Percentiles rank a stretch among this genome's conserved stretches.
These are phyloP conservation scores for Stylophora pistillata DNA, from an alignment of 64 coral and sea anemone genomes.

Conservation along the genomic window DNA sequence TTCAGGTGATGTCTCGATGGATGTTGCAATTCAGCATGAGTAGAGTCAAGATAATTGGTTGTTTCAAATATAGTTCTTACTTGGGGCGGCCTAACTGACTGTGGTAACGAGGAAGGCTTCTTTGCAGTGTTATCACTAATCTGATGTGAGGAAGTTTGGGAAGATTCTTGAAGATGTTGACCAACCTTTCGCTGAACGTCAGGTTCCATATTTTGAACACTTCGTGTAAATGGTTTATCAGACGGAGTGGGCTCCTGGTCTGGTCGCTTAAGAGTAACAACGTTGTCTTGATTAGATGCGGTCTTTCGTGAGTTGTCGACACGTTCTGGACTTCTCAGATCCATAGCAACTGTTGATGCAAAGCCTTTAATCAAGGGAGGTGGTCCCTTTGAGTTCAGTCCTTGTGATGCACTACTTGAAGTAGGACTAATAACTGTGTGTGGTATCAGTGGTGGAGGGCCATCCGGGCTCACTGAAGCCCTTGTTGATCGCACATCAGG, in stretches of 20 bases:
- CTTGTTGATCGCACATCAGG: slow-evolving; percentile 24
- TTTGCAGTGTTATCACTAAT: neutral
- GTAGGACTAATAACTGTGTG: slow-evolving; percentile 40
- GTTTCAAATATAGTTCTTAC: slow-evolving; percentile 86
- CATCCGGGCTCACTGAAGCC: slow-evolving; percentile 37
- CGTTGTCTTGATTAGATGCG: slow-evolving; percentile 2
- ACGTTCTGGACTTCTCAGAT: neutral
- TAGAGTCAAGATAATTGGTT: slow-evolving; percentile 49
- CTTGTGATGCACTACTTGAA: slow-evolving; percentile 12
- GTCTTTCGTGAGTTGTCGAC: slow-evolving; percentile 35
- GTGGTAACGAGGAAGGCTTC: neutral
- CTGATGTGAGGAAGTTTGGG: neutral
- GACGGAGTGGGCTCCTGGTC: neutral
- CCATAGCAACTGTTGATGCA: neutral
- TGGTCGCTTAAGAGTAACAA: no score
- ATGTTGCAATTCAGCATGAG: slow-evolving; percentile 2
- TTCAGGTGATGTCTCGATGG: neutral
- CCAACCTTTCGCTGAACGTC: neutral
- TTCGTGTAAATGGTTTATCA: neutral
- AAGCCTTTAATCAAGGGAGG: slow-evolving; percentile 77
- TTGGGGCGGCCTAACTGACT: neutral
- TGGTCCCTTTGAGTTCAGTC: slow-evolving; percentile 58
- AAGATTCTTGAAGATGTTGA: neutral
- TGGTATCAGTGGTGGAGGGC: slow-evolving; percentile 69
- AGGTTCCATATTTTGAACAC: neutral